phyloP scores from a whole-genome alignment of 2,888 invertebrate genomes.

The Drosophila colorata region DNA sequence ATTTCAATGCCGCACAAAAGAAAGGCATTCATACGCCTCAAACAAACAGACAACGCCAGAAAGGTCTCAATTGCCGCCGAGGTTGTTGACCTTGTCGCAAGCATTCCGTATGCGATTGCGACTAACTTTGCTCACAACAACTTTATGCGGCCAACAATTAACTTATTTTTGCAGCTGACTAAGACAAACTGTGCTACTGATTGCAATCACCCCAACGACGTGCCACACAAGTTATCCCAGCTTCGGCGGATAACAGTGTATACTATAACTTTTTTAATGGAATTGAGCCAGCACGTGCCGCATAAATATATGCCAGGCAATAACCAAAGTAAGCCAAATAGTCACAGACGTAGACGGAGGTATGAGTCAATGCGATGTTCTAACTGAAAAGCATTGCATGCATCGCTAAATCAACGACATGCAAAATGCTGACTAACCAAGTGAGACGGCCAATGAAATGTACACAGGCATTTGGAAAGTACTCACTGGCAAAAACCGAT shows the following conservation, averaged over 20 bases:
- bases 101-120: slow-evolving; percentile 19
- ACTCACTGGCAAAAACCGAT: slow-evolving; percentile 33
- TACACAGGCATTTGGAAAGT: slow-evolving; percentile 68
- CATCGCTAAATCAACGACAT: slow-evolving; percentile 53
- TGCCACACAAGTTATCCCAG: slow-evolving; percentile 66
- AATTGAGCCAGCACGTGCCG: slow-evolving; percentile 45
- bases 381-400: slow-evolving; percentile 38
- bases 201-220: slow-evolving; percentile 59
- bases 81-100: slow-evolving; percentile 70
- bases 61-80: slow-evolving; percentile 63
- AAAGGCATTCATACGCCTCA: slow-evolving; percentile 57
- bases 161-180: slow-evolving; percentile 73
- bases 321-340: slow-evolving; percentile 23
- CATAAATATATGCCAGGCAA: slow-evolving; percentile 16
- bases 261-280: slow-evolving; percentile 21
- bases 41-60: slow-evolving; percentile 26
- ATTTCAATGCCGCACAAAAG: slow-evolving; percentile 65
- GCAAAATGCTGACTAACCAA: slow-evolving; percentile 69
- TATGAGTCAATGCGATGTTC: slow-evolving; percentile 40
- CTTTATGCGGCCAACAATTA: slow-evolving; percentile 62
- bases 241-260: background rate
- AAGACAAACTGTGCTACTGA: slow-evolving; percentile 72
- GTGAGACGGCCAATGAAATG: slow-evolving; percentile 68
- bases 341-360: slow-evolving; percentile 6
- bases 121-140: slow-evolving; percentile 25